Evolutionary conservation across 2,797 vertebrate species (phyloP).

Genomic region (Urophycis tenuis): DNA sequence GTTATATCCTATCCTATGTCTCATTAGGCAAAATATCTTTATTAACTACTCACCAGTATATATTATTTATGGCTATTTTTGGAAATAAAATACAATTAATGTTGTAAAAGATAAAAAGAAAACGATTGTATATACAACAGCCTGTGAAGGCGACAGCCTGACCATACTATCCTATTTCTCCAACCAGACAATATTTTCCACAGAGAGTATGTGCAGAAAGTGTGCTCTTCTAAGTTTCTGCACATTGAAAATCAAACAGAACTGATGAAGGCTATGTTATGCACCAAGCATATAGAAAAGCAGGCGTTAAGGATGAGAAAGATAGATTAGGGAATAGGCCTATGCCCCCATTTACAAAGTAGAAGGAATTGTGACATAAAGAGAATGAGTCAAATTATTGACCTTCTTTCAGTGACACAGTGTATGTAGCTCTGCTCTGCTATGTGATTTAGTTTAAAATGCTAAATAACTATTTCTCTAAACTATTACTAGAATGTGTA

Average conservation of each 20-base stretch:
- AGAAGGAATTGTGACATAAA: too few species aligned
- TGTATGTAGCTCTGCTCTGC: too few species aligned
- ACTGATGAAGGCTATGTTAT: neutral
- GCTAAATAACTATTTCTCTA: neutral
- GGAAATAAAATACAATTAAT: neutral
- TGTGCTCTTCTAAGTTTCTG: neutral
- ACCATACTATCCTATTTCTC: neutral
- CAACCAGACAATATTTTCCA: neutral
- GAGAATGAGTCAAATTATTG: too few species aligned
- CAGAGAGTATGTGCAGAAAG: neutral
- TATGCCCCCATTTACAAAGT: too few species aligned
- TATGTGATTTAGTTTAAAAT: neutral
- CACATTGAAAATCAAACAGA: neutral
- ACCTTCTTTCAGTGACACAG: too few species aligned
- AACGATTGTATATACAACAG: neutral
- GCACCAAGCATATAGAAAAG: neutral
- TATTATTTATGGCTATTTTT: neutral
- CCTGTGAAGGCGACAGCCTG: neutral
- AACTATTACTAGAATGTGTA: neutral
- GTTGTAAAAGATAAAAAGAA: neutral
- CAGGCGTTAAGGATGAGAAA: too few species aligned
- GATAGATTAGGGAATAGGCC: too few species aligned
- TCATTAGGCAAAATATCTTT: neutral
- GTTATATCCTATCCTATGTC: too few species aligned
- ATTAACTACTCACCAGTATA: neutral